A percentile compares a stretch with the other conserved stretches of the same genome.
phyloP scores from a whole-genome alignment of 2,113 vertebrate genomes.

The Ceratotherium simum region DNA sequence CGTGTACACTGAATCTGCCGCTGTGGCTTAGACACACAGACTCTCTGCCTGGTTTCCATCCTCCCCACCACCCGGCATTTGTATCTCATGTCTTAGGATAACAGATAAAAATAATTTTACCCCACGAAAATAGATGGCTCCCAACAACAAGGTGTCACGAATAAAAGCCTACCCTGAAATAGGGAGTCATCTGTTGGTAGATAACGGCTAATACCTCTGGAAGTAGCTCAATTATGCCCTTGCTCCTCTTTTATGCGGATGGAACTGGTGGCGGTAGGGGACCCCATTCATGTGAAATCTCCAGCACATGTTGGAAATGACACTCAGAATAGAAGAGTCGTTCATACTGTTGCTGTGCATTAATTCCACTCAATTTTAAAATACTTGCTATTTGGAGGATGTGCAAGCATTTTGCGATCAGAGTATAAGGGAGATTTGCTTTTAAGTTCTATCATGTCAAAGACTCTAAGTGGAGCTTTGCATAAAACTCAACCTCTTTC shows the following conservation, averaged over 20 bases:
- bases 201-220: rapidly evolving
- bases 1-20: rapidly evolving
- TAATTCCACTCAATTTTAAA: background rate
- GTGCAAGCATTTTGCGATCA: rapidly evolving
- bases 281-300: rapidly evolving
- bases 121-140: background rate
- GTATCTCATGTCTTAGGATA: background rate
- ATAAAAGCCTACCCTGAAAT: rapidly evolving
- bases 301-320: background rate
- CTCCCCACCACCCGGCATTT: rapidly evolving
- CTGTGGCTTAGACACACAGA: rapidly evolving
- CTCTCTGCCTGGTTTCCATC: rapidly evolving
- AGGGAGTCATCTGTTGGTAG: background rate
- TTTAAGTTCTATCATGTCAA: background rate
- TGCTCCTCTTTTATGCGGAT: rapidly evolving
- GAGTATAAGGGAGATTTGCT: background rate
- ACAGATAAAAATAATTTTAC: background rate
- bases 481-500: background rate
- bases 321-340: background rate
- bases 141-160: rapidly evolving
- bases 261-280: no score
- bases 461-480: background rate
- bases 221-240: rapidly evolving
- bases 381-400: rapidly evolving
- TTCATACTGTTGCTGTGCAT: rapidly evolving